phyloP scores from a whole-genome alignment of 2,113 vertebrate genomes.

The Pollimyrus isidori region DNA sequence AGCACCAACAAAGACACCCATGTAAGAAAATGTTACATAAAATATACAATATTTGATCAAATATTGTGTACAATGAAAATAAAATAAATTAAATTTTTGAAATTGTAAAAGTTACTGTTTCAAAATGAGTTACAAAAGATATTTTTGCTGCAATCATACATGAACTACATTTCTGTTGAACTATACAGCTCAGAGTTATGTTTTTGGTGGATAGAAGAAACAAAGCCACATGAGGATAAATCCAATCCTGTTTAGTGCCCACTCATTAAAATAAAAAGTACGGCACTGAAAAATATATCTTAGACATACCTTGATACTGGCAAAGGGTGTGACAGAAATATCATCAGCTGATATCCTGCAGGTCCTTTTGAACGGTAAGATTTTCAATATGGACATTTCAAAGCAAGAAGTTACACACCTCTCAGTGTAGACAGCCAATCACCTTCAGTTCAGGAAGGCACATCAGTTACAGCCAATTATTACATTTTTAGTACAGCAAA shows the following conservation, averaged over 20 bases:
- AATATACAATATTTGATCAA: not conserved
- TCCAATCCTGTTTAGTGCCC: not conserved
- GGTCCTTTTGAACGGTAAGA: not conserved
- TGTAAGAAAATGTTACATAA: not conserved
- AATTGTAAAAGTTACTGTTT: not conserved
- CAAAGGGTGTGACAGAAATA: not conserved
- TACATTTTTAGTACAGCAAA: too few species aligned
- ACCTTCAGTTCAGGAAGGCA: not conserved
- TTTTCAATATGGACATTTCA: not conserved
- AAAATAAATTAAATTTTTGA: not conserved
- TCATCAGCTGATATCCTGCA: not conserved
- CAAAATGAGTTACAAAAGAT: not conserved
- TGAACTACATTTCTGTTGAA: not conserved
- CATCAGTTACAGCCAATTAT: not conserved
- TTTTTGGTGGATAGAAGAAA: not conserved
- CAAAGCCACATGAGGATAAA: not conserved
- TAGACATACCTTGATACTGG: not conserved
- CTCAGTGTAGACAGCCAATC: not conserved
- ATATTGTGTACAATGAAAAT: not conserved
- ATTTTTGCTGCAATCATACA: not conserved
- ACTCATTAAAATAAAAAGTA: not conserved
- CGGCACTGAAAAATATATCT: not conserved
- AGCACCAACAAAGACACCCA: not conserved
- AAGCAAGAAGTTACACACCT: not conserved
- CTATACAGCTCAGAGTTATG: not conserved